Evolutionary conservation across 2,113 vertebrate species (phyloP).

Genomic region (Sorex fumeus): DNA sequence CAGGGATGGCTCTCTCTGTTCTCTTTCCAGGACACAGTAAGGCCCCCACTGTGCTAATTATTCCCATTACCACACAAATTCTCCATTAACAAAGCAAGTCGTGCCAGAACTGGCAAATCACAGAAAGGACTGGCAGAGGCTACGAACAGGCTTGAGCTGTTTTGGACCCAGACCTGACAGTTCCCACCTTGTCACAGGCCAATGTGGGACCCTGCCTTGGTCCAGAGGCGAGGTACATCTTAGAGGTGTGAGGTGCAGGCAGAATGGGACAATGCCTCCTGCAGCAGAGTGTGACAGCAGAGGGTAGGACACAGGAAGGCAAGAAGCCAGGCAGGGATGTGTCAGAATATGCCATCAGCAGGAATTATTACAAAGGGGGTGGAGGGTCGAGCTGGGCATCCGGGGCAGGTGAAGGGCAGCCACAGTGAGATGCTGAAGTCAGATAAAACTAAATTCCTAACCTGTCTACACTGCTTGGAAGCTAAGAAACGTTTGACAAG

Average conservation of each 20-base stretch:
- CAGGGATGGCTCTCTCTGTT: conserved; percentile 88
- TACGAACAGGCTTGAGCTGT: background rate
- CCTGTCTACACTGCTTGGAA: too few species aligned
- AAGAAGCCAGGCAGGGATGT: background rate
- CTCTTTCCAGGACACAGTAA: conserved; percentile 89
- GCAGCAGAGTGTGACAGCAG: background rate
- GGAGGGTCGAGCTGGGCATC: background rate
- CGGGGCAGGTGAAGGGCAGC: background rate
- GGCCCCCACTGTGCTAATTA: conserved; percentile 90
- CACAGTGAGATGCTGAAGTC: too few species aligned
- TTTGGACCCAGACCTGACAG: background rate
- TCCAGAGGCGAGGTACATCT: background rate
- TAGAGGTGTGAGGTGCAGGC: background rate
- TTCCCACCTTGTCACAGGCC: background rate
- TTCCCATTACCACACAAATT: conserved; percentile 89
- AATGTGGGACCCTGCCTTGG: background rate
- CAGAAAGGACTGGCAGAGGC: conserved; percentile 18
- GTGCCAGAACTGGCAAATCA: conserved; percentile 73
- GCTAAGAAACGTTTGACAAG: background rate
- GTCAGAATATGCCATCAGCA: background rate
- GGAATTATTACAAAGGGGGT: background rate
- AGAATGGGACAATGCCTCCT: background rate
- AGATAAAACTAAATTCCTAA: too few species aligned
- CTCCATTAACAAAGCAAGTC: conserved; percentile 87
- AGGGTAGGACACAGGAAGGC: background rate